Conservation (phyloP, 2,797 vertebrate species). For the Muscicapa striata region DNA sequence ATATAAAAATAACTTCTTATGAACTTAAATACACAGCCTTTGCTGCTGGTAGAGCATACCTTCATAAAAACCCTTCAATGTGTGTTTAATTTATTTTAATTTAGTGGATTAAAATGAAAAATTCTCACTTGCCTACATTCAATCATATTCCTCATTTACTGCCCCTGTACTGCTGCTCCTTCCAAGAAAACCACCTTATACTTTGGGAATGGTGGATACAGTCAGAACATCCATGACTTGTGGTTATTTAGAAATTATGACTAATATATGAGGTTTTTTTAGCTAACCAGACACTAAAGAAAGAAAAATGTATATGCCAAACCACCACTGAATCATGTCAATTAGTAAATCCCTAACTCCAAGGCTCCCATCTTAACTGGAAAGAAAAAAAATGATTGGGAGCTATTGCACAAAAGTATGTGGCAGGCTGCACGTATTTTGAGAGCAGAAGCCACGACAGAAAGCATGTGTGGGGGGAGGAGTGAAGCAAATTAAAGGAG, state of each 20-base stretch:
- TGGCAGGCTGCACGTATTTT: neutral
- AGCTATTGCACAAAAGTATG: neutral
- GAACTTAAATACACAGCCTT: constrained; percentile 32
- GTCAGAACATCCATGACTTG: constrained; percentile 39
- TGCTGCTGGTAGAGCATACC: constrained; percentile 38
- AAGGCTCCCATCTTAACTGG: neutral
- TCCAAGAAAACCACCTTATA: constrained; percentile 40
- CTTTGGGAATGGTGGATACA: constrained; percentile 13
- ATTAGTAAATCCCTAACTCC: constrained; percentile 21
- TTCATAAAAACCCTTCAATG: constrained; percentile 62
- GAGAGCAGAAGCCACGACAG: neutral
- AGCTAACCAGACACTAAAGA: constrained; percentile 54
- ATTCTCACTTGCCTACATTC: constrained; percentile 40
- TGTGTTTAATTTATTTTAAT: constrained; percentile 75
- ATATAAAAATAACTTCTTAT: constrained; percentile 63
- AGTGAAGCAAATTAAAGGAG: neutral
- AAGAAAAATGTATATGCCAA: constrained; percentile 35
- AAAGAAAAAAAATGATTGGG: neutral
- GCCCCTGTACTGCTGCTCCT: neutral
- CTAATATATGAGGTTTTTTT: constrained; percentile 54
- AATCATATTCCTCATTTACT: constrained; percentile 36
- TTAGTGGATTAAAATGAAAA: constrained; percentile 62
- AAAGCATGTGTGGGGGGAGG: neutral
- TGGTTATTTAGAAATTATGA: constrained; percentile 34
- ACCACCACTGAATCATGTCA: constrained; percentile 51